A percentile compares a stretch with the other conserved stretches of the same genome.
These are phyloP conservation scores for Aporophyla lueneburgensis DNA, from an alignment of 2,888 invertebrate genomes.

Conservation along the genomic window DNA sequence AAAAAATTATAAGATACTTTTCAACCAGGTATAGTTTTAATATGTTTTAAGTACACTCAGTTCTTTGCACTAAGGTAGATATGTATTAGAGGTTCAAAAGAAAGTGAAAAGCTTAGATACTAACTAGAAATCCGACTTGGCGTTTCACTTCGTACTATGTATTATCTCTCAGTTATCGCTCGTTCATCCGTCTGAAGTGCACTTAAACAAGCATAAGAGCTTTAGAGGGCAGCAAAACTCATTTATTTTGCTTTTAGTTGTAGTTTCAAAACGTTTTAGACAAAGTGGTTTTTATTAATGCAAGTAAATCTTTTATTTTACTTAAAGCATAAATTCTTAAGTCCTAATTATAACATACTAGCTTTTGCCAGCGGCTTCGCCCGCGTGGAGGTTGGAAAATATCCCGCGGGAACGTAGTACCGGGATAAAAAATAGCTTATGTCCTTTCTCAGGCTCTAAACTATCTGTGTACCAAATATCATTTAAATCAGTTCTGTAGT, in stretches of 20 bases:
- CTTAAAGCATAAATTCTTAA: too few species aligned
- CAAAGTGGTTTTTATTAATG: constrained; percentile 11
- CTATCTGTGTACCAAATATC: too few species aligned
- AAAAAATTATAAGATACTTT: too few species aligned
- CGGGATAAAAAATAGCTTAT: too few species aligned
- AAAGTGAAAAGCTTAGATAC: background rate
- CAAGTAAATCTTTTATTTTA: background rate
- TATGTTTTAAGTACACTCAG: background rate
- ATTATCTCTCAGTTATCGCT: background rate
- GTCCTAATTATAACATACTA: too few species aligned
- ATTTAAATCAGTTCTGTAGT: too few species aligned
- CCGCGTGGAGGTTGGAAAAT: too few species aligned
- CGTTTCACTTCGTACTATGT: background rate
- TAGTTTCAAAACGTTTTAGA: constrained; percentile 3
- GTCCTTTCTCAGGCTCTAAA: too few species aligned
- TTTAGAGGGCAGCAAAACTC: constrained; percentile 4
- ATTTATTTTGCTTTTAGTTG: constrained; percentile 24
- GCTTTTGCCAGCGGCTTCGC: too few species aligned
- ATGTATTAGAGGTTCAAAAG: background rate
- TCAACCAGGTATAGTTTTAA: too few species aligned
- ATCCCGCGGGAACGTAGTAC: too few species aligned
- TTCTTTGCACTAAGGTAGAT: background rate
- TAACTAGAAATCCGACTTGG: background rate
- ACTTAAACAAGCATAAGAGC: constrained; percentile 22
- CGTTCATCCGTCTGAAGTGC: constrained; percentile 13